phyloP scores from a whole-genome alignment of 2,888 invertebrate species.

The Lithosia quadra region DNA sequence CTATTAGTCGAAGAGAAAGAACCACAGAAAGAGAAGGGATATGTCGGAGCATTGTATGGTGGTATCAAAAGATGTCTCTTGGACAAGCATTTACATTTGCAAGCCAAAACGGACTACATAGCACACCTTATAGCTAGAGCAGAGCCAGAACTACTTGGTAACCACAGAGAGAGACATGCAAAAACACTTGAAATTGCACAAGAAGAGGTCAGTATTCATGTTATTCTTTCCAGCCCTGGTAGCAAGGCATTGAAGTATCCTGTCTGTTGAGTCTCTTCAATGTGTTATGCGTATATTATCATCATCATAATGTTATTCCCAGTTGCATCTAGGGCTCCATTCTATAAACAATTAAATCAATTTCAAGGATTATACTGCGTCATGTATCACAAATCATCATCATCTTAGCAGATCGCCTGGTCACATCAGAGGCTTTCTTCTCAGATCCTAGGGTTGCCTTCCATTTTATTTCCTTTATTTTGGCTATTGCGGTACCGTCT shows the following conservation, averaged over 20 bases:
- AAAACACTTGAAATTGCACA: conserved; percentile 99
- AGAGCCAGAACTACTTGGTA: conserved; percentile 96
- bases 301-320: too few relatives aligned
- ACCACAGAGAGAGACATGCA: conserved; percentile 96
- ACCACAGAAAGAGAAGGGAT: conserved; percentile 95
- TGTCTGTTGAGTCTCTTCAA: background rate
- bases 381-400: too few relatives aligned
- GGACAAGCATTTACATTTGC: conserved; percentile 95
- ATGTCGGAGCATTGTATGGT: conserved; percentile 94
- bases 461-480: too few relatives aligned
- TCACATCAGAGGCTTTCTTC: too few relatives aligned
- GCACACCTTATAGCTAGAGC: conserved; percentile 95
- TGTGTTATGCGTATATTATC: background rate
- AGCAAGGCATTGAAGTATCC: background rate
- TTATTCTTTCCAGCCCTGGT: background rate
- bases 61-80: conserved; percentile 95
- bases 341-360: too few relatives aligned
- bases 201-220: conserved; percentile 88
- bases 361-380: too few relatives aligned
- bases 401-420: too few relatives aligned
- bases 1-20: conserved; percentile 94
- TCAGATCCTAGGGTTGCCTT: too few relatives aligned
- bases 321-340: too few relatives aligned
- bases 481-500: too few relatives aligned
- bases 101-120: conserved; percentile 95